Base-by-base conservation (phyloP, 2,113 vertebrate genomes). In the Girardinichthys multiradiatus region DNA sequence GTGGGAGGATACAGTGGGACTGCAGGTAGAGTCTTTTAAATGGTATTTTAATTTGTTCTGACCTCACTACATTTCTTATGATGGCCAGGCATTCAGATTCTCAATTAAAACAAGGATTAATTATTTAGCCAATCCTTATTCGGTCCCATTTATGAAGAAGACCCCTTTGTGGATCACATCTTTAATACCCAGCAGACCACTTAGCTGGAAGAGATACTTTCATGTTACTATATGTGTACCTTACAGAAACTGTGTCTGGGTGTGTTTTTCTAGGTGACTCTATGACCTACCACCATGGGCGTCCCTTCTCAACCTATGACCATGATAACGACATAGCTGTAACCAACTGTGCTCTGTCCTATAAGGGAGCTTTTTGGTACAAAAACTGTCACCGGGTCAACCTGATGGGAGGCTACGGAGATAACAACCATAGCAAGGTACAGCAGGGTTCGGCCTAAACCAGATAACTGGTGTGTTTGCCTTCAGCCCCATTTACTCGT, bases 301-400 rank as follows among this genome's bases (percentile, higher is more conserved):
- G 97, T 1, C 93, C 96, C 0, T 99, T 99, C 92, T 99, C 98
- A 59, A 99, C 98, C 6, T 98, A 92, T 0, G 98, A 99, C 90
- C 95, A 98, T 48, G 98, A 99, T 91, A 96, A 98, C 0, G 98
- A 99, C 89, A 96, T 97, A 0, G 97, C 98, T 8, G 97, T 99
- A 88, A 99, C 98, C 88, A 99, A 99, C 94, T 99, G 98, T 54
- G 98, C 98, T 64, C 90, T 98, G 85, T 99, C 98, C 8, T 99
- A 99, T 86, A 99, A 98, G 85, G 98, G 98, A 35, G 98, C 97
- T 0, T 99, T 99, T 94, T 99, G 98, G 98, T 99, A 99, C 76
- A 99, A 98, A 92, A 99, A 99, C 85, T 99, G 98, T 68, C 98
- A 99, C 89, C 94, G 97, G 4, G 98, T 98, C 91, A 99, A 99